These are phyloP conservation scores for Neopipo cinnamomea DNA, from an alignment of 2,113 vertebrate species.

Conservation along the genomic window DNA sequence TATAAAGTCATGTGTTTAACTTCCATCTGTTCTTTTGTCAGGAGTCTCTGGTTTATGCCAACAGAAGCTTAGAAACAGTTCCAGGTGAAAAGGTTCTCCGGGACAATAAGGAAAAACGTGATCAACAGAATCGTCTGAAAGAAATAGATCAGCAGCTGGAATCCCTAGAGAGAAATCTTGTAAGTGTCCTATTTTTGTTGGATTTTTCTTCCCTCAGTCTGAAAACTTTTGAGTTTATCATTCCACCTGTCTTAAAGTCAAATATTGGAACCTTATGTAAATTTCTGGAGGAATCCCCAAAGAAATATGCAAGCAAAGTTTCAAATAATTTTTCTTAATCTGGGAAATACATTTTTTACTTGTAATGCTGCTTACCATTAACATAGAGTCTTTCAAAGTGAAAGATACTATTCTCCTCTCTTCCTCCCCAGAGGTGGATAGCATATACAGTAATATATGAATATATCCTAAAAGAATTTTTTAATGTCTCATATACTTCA, in stretches of 20 bases:
- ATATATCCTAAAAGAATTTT: not conserved
- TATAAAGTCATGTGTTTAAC: not conserved
- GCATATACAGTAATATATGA: not conserved
- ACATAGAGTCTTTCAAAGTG: not conserved
- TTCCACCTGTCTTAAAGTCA: not conserved
- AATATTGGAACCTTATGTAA: not conserved
- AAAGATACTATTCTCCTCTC: not conserved
- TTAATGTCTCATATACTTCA: not conserved
- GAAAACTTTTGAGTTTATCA: not conserved
- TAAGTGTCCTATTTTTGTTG: not conserved
- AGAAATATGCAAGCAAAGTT: not conserved
- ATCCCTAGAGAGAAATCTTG: constrained; percentile 66
- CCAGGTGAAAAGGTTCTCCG: constrained; percentile 85
- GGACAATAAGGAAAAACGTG: constrained; percentile 80
- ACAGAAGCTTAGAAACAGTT: constrained; percentile 61
- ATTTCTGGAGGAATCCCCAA: not conserved
- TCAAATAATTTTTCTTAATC: not conserved
- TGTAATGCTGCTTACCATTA: not conserved
- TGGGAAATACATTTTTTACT: not conserved
- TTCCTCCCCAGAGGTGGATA: not conserved
- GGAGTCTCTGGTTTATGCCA: constrained; percentile 69
- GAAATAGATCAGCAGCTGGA: constrained; percentile 88
- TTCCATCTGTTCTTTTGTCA: constrained; percentile 63
- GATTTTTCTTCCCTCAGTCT: not conserved
- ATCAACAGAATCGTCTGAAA: constrained; percentile 80